Conservation (phyloP, 2,113 vertebrate genomes). For the Nannospalax galili region DNA sequence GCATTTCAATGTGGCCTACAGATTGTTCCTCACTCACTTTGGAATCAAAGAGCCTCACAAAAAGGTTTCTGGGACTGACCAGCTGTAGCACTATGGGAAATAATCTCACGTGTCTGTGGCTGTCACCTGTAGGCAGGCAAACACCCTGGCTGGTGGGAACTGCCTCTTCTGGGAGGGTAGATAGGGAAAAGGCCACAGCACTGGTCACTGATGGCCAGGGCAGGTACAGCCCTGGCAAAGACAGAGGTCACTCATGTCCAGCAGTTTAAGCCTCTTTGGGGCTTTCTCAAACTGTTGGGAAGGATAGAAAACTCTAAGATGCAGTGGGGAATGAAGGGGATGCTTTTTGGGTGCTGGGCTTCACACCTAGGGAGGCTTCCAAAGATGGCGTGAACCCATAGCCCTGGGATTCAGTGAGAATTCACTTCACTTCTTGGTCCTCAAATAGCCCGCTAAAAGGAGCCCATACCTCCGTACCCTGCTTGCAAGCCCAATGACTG, state of each 20-base stretch:
- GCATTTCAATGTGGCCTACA: not conserved
- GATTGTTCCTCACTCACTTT: not conserved
- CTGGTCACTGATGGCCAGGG: not conserved
- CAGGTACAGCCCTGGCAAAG: not conserved
- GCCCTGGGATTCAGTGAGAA: too few relatives aligned
- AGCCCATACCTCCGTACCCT: too few relatives aligned
- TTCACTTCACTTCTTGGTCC: too few relatives aligned
- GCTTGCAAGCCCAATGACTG: too few relatives aligned
- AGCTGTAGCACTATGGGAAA: too few relatives aligned
- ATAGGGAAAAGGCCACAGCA: not conserved
- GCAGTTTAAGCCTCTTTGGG: accelerated
- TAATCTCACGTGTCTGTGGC: not conserved
- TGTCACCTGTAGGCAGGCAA: not conserved
- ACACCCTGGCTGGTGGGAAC: not conserved
- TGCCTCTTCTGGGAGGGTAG: not conserved
- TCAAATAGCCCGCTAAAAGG: too few relatives aligned
- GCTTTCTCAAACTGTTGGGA: not conserved
- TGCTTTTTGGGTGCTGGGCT: not conserved
- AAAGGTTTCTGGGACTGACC: not conserved
- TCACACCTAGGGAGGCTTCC: too few relatives aligned
- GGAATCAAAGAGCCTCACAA: not conserved
- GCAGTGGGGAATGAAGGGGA: too few relatives aligned
- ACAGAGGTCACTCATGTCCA: too few relatives aligned
- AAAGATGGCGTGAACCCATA: too few relatives aligned
- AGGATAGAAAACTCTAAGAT: not conserved